phyloP scores from a whole-genome alignment of 2,113 vertebrate species.

The Gnathonemus echidnorhynchus region DNA sequence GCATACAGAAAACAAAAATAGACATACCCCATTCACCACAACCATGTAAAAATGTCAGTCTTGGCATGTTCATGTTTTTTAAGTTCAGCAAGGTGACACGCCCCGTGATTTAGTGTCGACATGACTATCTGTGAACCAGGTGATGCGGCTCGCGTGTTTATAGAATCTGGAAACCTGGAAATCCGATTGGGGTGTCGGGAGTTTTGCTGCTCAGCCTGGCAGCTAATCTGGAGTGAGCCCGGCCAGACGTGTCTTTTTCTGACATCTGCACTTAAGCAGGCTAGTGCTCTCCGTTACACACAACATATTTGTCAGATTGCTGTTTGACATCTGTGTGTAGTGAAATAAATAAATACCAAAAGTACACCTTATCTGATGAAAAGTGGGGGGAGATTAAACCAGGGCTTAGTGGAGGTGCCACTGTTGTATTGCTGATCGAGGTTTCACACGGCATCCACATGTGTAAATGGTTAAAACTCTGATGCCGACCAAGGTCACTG shows the following conservation, averaged over 20 bases:
- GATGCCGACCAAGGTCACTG: not conserved
- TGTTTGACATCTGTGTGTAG: not conserved
- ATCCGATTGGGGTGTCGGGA: not conserved
- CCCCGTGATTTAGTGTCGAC: not conserved
- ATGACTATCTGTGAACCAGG: not conserved
- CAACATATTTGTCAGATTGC: not conserved
- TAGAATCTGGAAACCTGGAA: not conserved
- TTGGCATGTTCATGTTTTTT: not conserved
- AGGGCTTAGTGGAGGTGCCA: not conserved
- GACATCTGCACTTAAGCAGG: not conserved
- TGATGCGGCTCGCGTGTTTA: not conserved
- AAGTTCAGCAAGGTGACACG: not conserved
- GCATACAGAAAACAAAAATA: not conserved
- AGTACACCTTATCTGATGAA: not conserved
- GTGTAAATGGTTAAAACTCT: not conserved
- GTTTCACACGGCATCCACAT: not conserved
- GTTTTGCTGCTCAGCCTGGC: not conserved
- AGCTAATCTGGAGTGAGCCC: not conserved
- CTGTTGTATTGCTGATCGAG: not conserved
- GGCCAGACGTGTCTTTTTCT: slow-evolving; percentile 12
- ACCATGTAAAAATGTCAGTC: not conserved
- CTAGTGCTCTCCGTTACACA: not conserved
- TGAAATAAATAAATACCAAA: not conserved
- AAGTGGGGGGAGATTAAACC: not conserved
- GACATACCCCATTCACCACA: not conserved